Base-by-base conservation (phyloP, 2,113 vertebrate species). In the Austrofundulus limnaeus region DNA sequence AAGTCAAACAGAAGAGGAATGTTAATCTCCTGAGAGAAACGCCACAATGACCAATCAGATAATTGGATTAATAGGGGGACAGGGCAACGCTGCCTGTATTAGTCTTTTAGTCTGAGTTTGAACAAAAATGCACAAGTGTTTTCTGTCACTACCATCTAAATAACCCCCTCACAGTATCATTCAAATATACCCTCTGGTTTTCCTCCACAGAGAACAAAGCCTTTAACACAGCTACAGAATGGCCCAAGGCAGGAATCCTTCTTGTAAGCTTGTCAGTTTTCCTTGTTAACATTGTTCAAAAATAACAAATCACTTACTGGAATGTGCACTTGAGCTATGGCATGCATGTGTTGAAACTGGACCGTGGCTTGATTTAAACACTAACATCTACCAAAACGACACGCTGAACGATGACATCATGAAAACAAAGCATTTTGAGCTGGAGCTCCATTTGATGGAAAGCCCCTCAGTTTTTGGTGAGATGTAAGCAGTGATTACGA, bases 1-100 rank as follows among this genome's bases (percentile, higher is more conserved):
- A 82, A 86, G 78, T 84, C 85, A 87, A 78, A 88, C 84, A 87
- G 85, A 86, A 84, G 75, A 88, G 85, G 87, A 90, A 90, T 90
- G 85, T 87, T 88, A 86, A 87, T 88, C 85, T 81, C 77, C 77
- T 59, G 75, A 77, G 66, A 67, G 84, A 72, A 81, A 83, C 61
- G 78, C 77, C 55, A 78, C 81, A 80, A 84, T 70, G 77, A 80
- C 81, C 82, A 81, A 88, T 87, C 72, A 82, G 78, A 82, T 86
- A 80, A 90, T 89, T 72, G 69, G 87, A 86, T 84, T 87, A 88
- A 86, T 84, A 78, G 72, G 83, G 80, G 76, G 61, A n/a, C 53
- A 78, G 78, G 64, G 76, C 70, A 81, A 70, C 43, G 66, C 46
- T 75, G 81, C 49, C 70, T 73, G 11, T 67, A 69, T 85, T 80